Conservation (phyloP, 2,113 vertebrate genomes). For the Siniperca chuatsi region DNA sequence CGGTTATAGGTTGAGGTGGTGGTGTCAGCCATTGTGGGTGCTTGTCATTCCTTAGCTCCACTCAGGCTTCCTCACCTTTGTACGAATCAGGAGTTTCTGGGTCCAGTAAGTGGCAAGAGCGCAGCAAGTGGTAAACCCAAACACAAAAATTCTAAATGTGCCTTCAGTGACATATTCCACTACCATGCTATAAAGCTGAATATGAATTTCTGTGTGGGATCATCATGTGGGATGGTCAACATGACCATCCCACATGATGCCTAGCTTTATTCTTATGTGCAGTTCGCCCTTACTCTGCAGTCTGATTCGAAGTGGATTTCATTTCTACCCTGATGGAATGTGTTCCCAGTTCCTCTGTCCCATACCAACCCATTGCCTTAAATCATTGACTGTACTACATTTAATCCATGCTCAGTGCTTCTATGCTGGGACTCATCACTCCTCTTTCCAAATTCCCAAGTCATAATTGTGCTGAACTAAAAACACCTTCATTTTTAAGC, state of each 20-base stretch:
- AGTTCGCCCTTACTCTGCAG: neutral
- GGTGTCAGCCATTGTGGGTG: neutral
- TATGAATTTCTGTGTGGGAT: no score
- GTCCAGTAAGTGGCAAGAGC: no score
- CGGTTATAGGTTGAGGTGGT: no score
- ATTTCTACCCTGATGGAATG: neutral
- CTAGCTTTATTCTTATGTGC: no score
- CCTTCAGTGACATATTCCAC: no score
- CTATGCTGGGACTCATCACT: constrained; percentile 1
- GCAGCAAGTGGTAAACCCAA: no score
- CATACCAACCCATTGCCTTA: neutral
- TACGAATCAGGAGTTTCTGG: neutral
- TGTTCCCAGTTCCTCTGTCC: neutral
- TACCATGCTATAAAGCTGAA: no score
- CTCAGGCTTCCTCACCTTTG: neutral
- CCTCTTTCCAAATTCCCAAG: neutral
- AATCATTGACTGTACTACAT: constrained; percentile 3
- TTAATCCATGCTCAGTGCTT: neutral
- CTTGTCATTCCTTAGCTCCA: neutral
- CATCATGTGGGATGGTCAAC: no score
- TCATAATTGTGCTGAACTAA: neutral
- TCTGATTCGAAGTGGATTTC: neutral
- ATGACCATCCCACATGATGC: neutral
- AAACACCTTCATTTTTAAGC: constrained; percentile 1
- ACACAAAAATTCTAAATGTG: no score